Conservation (phyloP, 2,888 invertebrate species). For the Lingula anatina region DNA sequence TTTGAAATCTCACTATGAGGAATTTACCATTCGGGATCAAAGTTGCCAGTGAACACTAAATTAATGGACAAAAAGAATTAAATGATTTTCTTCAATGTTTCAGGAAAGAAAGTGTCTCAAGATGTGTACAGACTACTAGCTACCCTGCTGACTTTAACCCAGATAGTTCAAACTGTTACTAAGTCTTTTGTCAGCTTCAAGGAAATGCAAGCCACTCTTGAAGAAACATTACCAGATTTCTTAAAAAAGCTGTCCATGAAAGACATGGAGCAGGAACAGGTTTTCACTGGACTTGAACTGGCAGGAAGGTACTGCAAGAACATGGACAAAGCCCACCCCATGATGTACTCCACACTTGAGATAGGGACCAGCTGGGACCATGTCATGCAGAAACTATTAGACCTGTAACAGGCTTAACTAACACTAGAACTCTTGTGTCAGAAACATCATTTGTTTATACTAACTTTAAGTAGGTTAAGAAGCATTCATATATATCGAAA, state of each 20-base stretch:
- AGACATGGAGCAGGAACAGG: not conserved
- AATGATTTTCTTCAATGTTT: not conserved
- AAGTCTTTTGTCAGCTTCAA: not conserved
- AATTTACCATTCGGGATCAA: too few relatives aligned
- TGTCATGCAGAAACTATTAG: constrained; percentile 13
- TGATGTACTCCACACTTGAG: constrained; percentile 18
- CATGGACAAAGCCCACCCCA: constrained; percentile 10
- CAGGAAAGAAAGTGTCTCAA: constrained; percentile 15
- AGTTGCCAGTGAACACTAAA: too few relatives aligned
- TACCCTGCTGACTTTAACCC: constrained; percentile 5
- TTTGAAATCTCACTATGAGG: too few relatives aligned
- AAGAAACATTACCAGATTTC: not conserved
- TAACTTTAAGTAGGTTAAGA: too few relatives aligned
- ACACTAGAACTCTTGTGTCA: too few relatives aligned
- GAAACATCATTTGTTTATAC: too few relatives aligned
- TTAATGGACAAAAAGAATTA: not conserved
- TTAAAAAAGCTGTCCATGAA: not conserved
- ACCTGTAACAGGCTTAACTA: constrained; percentile 5
- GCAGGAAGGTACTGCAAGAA: constrained; percentile 10
- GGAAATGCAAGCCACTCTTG: too few relatives aligned
- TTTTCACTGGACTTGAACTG: not conserved
- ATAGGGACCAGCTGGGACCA: constrained; percentile 17
- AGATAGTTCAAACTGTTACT: not conserved
- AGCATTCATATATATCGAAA: too few relatives aligned
- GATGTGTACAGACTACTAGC: constrained; percentile 15